Conservation (phyloP, 2,888 invertebrate genomes). For the Barypeithes pellucidus region DNA sequence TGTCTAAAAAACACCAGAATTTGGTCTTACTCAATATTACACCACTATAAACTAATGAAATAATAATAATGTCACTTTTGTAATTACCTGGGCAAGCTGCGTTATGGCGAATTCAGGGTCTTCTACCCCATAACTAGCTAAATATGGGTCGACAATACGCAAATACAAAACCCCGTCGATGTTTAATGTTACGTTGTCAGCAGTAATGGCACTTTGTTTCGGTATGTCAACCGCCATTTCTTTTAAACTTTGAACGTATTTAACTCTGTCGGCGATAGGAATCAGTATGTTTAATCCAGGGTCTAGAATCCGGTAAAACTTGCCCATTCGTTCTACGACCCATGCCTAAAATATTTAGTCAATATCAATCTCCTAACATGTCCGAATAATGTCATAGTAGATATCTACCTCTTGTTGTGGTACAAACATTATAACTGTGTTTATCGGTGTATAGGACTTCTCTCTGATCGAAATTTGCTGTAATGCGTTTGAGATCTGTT, state of each 20-base stretch:
- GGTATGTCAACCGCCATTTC: conserved; percentile 99
- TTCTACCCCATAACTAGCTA: conserved; percentile 97
- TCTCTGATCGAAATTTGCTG: conserved; percentile 54
- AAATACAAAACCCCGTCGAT: conserved; percentile 98
- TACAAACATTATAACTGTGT: conserved; percentile 96
- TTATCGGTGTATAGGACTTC: conserved; percentile 81
- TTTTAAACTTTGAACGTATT: conserved; percentile 98
- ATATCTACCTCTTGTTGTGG: conserved; percentile 94
- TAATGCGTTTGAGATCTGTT: conserved; percentile 43
- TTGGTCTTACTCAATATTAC: background rate
- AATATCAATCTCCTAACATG: conserved; percentile 57
- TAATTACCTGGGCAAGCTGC: conserved; percentile 87
- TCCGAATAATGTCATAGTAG: background rate
- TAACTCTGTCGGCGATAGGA: conserved; percentile 93
- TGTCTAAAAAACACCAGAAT: conserved; percentile 72
- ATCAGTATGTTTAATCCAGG: conserved; percentile 95
- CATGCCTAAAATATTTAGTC: conserved; percentile 81
- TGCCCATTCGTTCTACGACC: conserved; percentile 99
- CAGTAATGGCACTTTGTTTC: conserved; percentile 97
- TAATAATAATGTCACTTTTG: background rate
- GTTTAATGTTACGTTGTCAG: conserved; percentile 96
- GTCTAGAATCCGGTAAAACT: conserved; percentile 92
- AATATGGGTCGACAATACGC: conserved; percentile 93
- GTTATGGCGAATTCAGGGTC: conserved; percentile 99
- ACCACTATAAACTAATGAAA: background rate